phyloP scores from a whole-genome alignment of 2,888 invertebrate species.

The Apotomis capreana region DNA sequence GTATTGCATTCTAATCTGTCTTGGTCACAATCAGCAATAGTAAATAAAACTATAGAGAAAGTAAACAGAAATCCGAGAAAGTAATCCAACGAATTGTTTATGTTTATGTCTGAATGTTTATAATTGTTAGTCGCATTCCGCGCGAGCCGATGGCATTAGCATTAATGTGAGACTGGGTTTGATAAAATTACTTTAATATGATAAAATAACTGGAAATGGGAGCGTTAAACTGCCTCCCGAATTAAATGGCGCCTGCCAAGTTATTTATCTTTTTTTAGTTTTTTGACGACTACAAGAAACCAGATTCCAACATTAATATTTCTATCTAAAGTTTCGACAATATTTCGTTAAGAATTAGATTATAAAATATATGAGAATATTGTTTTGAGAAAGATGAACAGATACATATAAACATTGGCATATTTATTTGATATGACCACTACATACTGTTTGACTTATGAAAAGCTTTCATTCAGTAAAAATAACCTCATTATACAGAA shows the following conservation, averaged over 20 bases:
- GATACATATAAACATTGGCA: too few species aligned
- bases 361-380: too few species aligned
- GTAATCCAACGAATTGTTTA: conserved; percentile 50
- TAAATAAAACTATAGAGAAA: conserved; percentile 11
- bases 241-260: conserved; percentile 65
- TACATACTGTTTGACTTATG: too few species aligned
- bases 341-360: not conserved
- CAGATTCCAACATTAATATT: conserved; percentile 16
- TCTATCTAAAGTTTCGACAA: too few species aligned
- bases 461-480: not conserved
- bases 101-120: conserved; percentile 60
- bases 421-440: too few species aligned
- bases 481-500: not conserved
- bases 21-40: not conserved
- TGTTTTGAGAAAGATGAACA: too few species aligned
- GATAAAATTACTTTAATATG: conserved; percentile 47
- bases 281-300: conserved; percentile 46
- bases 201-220: conserved; percentile 53
- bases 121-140: conserved; percentile 57
- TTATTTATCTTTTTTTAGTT: conserved; percentile 51
- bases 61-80: conserved; percentile 37
- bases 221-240: conserved; percentile 58
- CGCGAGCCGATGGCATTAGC: conserved; percentile 60
- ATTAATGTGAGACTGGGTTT: conserved; percentile 69
- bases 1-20: conserved; percentile 7